Evolutionary conservation across 1,140 invertebrate species (phyloP), one percentile per base, ranked within the genome.

Genomic region (Cotesia glomerata): DNA sequence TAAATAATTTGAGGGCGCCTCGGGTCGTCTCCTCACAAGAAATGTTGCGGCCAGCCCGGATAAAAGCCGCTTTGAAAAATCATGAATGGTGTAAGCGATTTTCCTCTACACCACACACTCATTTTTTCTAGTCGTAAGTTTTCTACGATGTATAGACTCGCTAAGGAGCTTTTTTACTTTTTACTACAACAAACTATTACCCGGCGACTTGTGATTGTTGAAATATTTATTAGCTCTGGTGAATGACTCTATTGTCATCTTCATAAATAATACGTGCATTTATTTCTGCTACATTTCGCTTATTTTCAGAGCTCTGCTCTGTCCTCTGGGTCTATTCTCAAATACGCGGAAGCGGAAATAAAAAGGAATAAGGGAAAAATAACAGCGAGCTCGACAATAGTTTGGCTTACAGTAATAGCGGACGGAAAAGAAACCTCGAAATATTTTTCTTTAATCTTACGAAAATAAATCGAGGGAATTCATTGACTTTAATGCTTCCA

Each of bases 1-100:
- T 75, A 72, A 73, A 75, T 75, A 73, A 75, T 75, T 75, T 75
- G 62, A 71, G 67, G 59, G 69, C 52, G 62, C 52, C 63, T 16
- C 18, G 62, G 67, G 51, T 59, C 51, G 49, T 45, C 11, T 45
- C 35, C 56, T 18, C 52, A 54, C 49, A 26, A 52, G 49, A 54
- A 54, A 45, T n/a, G 45, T 45, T 26, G 49, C 45, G 54, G 11
- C 9, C 11, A 39, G 16, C 16, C 49, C 9, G 4, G 16, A 52
- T 56, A 67, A 26, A 34, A 64, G 67, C 14, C 45, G 34, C 63
- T 73, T 73, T 73, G 66, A 73, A 73, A 69, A 26, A 69, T 69
- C 67, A 69, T 73, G 59, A 69, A 73, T 73, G 72, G 59, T 69
- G 72, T 72, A 56, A 54, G 66, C 7, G 45, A 54, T 52, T 54